phyloP scores from a whole-genome alignment of 2,888 invertebrate species.

The Microlaimidae sp. region DNA sequence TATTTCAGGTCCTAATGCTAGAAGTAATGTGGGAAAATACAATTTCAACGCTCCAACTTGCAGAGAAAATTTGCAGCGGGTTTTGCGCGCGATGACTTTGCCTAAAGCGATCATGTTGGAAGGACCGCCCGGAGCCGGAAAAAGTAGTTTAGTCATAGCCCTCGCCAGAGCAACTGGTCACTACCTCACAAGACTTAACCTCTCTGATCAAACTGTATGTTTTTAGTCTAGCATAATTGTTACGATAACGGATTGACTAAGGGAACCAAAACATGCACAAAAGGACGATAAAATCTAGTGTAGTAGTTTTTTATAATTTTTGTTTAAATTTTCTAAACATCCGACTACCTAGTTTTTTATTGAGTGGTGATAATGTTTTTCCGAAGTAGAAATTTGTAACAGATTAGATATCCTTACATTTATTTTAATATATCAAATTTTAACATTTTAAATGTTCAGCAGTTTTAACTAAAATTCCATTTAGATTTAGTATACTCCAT shows the following conservation, averaged over 20 bases:
- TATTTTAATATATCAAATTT: too few relatives aligned
- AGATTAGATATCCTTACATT: too few relatives aligned
- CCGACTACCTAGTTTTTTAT: too few relatives aligned
- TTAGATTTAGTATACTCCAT: too few relatives aligned
- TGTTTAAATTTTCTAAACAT: too few relatives aligned
- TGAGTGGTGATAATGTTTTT: too few relatives aligned
- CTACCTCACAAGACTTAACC: slow-evolving; percentile 72
- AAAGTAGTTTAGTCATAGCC: slow-evolving; percentile 80
- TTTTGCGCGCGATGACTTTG: slow-evolving; percentile 65
- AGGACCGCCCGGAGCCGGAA: slow-evolving; percentile 87
- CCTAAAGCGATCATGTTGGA: slow-evolving; percentile 72
- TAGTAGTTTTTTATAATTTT: too few relatives aligned
- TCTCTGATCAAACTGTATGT: slow-evolving; percentile 89
- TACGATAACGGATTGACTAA: neutral
- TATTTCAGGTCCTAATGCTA: too few relatives aligned
- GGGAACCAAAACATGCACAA: too few relatives aligned
- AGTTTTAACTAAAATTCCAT: too few relatives aligned
- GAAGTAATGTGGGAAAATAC: slow-evolving; percentile 28
- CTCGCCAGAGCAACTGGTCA: slow-evolving; percentile 67
- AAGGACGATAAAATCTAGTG: slow-evolving; percentile 3
- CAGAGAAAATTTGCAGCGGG: slow-evolving; percentile 56
- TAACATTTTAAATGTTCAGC: too few relatives aligned
- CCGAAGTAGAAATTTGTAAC: too few relatives aligned
- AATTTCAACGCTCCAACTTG: slow-evolving; percentile 38
- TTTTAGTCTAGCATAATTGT: neutral